These are phyloP conservation scores for Hylaea fasciaria DNA, from an alignment of 2,888 invertebrate genomes.

Conservation along the genomic window DNA sequence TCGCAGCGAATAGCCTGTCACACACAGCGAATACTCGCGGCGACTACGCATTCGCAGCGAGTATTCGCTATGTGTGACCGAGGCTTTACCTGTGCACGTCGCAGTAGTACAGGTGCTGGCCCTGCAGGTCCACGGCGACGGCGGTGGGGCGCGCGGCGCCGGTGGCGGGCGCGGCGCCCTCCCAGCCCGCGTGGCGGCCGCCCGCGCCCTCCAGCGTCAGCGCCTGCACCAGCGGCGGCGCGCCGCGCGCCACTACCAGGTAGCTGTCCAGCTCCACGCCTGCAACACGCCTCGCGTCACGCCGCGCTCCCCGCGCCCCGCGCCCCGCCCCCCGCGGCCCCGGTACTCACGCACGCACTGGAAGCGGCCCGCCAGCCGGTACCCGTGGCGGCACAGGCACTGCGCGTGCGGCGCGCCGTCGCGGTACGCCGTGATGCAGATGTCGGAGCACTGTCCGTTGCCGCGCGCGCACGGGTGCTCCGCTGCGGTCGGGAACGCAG, in stretches of 20 bases:
- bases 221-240: conserved; percentile 89
- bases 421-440: conserved; percentile 88
- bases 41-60: no score
- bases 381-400: conserved; percentile 91
- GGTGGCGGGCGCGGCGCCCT: conserved; percentile 89
- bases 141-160: conserved; percentile 87
- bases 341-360: conserved; percentile 85
- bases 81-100: conserved; percentile 70
- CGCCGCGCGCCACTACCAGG: conserved; percentile 78
- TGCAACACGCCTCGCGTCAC: conserved; percentile 45
- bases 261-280: conserved; percentile 86
- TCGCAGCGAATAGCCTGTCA: no score
- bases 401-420: conserved; percentile 77
- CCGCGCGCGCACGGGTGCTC: conserved; percentile 88
- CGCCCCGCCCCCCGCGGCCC: no score
- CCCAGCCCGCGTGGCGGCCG: conserved; percentile 76
- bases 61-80: no score
- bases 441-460: conserved; percentile 90
- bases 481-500: conserved; percentile 47
- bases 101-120: conserved; percentile 87
- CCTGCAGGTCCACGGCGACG: conserved; percentile 87
- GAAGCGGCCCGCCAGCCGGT: conserved; percentile 82
- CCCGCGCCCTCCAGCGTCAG: conserved; percentile 71
- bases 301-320: not conserved
- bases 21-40: no score